Evolutionary conservation across 1,140 invertebrate species (phyloP).

Genomic region (Trissolcus basalis): DNA sequence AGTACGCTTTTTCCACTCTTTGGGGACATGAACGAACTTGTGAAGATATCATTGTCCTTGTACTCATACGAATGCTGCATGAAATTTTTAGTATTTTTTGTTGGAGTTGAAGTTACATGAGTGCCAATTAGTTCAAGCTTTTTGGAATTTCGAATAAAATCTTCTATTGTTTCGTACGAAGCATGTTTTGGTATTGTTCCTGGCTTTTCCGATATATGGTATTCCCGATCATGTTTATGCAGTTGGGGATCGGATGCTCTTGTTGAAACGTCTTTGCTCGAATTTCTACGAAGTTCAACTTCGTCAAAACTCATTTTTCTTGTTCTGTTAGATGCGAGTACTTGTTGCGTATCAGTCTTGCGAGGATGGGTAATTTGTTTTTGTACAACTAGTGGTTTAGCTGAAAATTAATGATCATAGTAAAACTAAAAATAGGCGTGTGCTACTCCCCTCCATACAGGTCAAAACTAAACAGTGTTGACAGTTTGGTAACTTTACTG

Average conservation of each 20-base stretch:
- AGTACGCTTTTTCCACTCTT: conserved; percentile 77
- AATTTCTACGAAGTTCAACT: conserved; percentile 17
- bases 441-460: too few relatives aligned
- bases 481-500: too few relatives aligned
- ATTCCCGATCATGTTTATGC: conserved; percentile 8
- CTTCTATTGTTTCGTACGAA: conserved; percentile 63
- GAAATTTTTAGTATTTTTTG: conserved; percentile 43
- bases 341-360: conserved; percentile 29
- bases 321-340: conserved; percentile 45
- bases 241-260: conserved; percentile 29
- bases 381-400: conserved; percentile 45
- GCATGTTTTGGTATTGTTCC: conserved; percentile 14
- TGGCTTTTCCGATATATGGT: conserved; percentile 11
- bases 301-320: conserved; percentile 61
- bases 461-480: background rate
- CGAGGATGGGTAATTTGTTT: conserved; percentile 46
- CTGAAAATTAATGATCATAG: too few relatives aligned
- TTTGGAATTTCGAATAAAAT: conserved; percentile 55
- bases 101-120: conserved; percentile 54
- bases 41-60: conserved; percentile 44
- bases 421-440: too few relatives aligned
- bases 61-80: conserved; percentile 45
- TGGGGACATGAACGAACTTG: conserved; percentile 65
- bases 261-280: conserved; percentile 11
- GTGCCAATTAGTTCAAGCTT: conserved; percentile 26